Percentiles rank a stretch among this genome's conserved stretches.
These are phyloP conservation scores for Teleiodes luculella DNA, from an alignment of 2,888 invertebrate genomes.

Conservation along the genomic window DNA sequence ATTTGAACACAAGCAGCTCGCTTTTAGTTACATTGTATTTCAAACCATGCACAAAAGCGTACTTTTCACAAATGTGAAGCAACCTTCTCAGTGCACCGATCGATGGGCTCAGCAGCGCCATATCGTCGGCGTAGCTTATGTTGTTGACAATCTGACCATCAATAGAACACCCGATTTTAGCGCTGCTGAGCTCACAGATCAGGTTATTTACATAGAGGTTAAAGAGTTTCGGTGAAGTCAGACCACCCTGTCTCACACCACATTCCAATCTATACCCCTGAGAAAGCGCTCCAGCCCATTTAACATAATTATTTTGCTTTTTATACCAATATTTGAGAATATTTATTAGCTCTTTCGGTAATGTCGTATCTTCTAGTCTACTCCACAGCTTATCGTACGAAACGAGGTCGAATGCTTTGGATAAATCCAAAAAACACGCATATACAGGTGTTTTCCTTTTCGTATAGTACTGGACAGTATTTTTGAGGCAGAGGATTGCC, in stretches of 20 bases:
- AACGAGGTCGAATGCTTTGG: not conserved
- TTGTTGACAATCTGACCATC: constrained; percentile 14
- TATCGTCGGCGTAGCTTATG: constrained; percentile 22
- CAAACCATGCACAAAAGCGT: constrained; percentile 10
- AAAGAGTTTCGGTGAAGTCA: not conserved
- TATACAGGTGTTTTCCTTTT: not conserved
- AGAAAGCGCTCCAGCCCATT: not conserved
- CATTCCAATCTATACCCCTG: not conserved
- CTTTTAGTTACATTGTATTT: constrained; percentile 11
- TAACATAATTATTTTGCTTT: not conserved
- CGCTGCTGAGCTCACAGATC: not conserved
- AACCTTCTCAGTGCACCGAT: constrained; percentile 11
- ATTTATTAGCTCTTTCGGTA: not conserved
- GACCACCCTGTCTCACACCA: not conserved
- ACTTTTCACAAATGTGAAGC: constrained; percentile 9
- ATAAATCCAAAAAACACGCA: not conserved
- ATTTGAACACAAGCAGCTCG: constrained; percentile 9
- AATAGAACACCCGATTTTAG: not conserved
- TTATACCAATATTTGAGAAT: not conserved
- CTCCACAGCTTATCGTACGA: not conserved
- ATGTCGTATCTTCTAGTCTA: not conserved
- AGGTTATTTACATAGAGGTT: not conserved
- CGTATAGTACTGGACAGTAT: not conserved
- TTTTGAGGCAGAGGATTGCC: no score
- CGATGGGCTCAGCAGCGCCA: constrained; percentile 18